Evolutionary conservation across 53 echinoderm and acorn worm genomes (phyloP).

Genomic region (Hippasteria phrygiana): DNA sequence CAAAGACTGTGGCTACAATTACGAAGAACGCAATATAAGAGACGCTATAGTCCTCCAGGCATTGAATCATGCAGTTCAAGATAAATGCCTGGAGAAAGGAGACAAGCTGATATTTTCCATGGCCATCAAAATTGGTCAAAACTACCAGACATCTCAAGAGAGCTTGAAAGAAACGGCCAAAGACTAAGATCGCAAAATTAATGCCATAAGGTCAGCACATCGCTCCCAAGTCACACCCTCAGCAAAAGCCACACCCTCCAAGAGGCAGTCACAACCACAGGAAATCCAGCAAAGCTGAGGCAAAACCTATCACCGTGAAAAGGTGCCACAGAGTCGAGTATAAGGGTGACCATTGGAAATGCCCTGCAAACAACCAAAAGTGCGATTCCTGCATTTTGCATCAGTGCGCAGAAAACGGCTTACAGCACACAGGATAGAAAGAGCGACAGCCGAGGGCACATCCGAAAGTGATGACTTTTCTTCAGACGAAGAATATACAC

Average conservation of each 20-base stretch:
- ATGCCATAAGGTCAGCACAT: slow-evolving; percentile 6
- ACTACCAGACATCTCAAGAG: slow-evolving; percentile 77
- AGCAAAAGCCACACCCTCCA: slow-evolving; percentile 7
- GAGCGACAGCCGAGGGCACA: too few relatives aligned
- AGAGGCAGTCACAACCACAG: background rate
- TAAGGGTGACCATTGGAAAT: too few relatives aligned
- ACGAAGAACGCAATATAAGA: slow-evolving; percentile 74
- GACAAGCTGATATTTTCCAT: slow-evolving; percentile 69
- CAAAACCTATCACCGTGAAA: too few relatives aligned
- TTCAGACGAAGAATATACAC: too few relatives aligned
- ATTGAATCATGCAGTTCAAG: slow-evolving; percentile 24
- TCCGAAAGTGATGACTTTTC: too few relatives aligned
- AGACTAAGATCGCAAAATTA: slow-evolving; percentile 39
- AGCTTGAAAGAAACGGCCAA: slow-evolving; percentile 61
- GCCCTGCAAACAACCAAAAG: too few relatives aligned
- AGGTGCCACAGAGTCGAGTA: too few relatives aligned
- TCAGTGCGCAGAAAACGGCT: too few relatives aligned
- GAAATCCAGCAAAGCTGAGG: too few relatives aligned
- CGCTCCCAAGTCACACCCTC: background rate
- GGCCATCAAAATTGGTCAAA: slow-evolving; percentile 71
- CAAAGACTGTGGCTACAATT: slow-evolving; percentile 72
- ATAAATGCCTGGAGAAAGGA: slow-evolving; percentile 82
- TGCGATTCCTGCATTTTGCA: too few relatives aligned
- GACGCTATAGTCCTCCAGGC: slow-evolving; percentile 68
- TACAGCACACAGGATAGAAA: too few relatives aligned